These are phyloP conservation scores for Propithecus coquereli DNA, from an alignment of 2,113 vertebrate species.

Conservation along the genomic window DNA sequence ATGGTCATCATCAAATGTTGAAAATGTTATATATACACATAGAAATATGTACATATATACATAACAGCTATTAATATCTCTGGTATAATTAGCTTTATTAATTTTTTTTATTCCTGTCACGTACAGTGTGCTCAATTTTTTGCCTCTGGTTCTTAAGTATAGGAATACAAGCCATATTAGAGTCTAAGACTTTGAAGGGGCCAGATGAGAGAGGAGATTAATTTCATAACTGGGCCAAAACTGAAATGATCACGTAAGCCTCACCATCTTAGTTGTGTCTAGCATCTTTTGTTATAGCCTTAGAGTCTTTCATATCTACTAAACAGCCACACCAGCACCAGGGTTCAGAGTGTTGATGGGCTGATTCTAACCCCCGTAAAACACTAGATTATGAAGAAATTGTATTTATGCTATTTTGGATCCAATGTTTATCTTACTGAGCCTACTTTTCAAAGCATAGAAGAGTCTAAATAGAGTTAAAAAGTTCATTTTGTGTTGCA, in stretches of 20 bases:
- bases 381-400: background rate
- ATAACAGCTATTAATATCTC: background rate
- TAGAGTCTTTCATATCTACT: background rate
- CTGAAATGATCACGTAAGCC: background rate
- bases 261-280: background rate
- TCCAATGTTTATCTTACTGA: background rate
- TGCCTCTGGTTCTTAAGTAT: background rate
- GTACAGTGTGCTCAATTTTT: background rate
- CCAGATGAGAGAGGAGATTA: background rate
- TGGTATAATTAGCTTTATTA: background rate
- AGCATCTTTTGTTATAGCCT: background rate
- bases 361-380: too few species aligned
- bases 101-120: background rate
- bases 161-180: background rate
- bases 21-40: background rate
- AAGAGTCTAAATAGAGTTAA: background rate
- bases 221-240: background rate
- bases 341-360: background rate
- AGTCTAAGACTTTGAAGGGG: background rate
- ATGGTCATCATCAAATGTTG: background rate
- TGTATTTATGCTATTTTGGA: background rate
- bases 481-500: background rate
- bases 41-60: too few species aligned
- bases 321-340: background rate
- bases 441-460: background rate